phyloP scores from a whole-genome alignment of 1,140 invertebrate species.

The Argopecten irradians region DNA sequence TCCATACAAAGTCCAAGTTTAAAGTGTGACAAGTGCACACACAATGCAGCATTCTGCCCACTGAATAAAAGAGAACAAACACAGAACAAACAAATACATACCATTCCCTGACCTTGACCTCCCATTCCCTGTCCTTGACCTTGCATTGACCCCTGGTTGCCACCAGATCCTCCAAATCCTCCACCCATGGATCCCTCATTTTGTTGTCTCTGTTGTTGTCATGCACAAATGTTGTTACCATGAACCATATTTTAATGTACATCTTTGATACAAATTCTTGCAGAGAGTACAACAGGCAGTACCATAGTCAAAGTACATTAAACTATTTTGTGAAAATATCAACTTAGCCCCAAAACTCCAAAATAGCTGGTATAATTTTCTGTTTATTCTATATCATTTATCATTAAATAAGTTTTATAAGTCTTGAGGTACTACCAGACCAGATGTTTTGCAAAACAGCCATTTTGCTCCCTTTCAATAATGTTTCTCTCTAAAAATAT shows the following conservation, averaged over 20 bases:
- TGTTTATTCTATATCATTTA: too few relatives aligned
- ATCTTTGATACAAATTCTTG: too few relatives aligned
- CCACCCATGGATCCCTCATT: neutral
- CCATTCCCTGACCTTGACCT: conserved; percentile 11
- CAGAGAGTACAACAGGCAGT: too few relatives aligned
- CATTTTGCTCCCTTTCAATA: neutral
- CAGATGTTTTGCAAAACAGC: neutral
- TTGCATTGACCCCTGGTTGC: conserved; percentile 26
- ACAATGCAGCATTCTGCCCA: neutral
- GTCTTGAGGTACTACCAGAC: too few relatives aligned
- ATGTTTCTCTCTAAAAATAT: neutral
- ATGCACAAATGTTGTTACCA: too few relatives aligned
- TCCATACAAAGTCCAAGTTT: neutral
- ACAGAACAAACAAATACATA: neutral
- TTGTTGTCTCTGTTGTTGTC: neutral
- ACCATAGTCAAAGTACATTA: neutral
- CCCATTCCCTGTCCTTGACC: neutral
- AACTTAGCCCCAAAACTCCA: too few relatives aligned
- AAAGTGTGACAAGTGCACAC: neutral
- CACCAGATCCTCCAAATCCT: conserved; percentile 28
- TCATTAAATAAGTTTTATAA: too few relatives aligned
- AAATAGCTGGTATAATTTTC: too few relatives aligned
- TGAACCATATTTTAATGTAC: too few relatives aligned
- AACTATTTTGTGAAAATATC: neutral
- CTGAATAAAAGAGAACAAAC: neutral